A percentile compares a stretch with the other conserved stretches of the same genome.
Conservation (phyloP, 2,888 invertebrate genomes). For the Agriopis aurantiaria region DNA sequence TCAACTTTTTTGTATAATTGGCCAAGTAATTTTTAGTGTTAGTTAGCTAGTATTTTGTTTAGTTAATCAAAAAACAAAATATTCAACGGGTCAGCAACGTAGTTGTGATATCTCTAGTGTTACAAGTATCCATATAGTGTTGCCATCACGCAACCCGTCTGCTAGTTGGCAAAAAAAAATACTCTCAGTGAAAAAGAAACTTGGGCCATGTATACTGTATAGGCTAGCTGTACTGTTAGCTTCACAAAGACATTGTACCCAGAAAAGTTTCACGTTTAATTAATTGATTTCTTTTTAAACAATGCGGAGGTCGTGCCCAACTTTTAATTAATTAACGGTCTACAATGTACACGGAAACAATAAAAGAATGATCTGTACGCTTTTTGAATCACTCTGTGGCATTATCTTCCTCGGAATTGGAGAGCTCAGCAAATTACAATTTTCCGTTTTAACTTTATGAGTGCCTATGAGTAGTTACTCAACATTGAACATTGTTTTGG, state of each 20-base stretch:
- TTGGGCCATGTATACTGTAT: too few species aligned
- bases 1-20: too few species aligned
- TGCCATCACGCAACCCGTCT: too few species aligned
- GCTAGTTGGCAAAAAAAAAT: too few species aligned
- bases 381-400: constrained; percentile 56
- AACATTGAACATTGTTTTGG: constrained; percentile 2
- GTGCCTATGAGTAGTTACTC: constrained; percentile 19
- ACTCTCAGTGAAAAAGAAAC: too few species aligned
- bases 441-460: constrained; percentile 38
- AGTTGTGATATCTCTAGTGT: too few species aligned
- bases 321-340: constrained; percentile 68
- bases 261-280: constrained; percentile 34
- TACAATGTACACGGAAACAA: constrained; percentile 56
- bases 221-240: constrained; percentile 7
- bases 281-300: constrained; percentile 45
- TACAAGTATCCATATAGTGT: too few species aligned
- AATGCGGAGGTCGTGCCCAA: constrained; percentile 50
- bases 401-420: constrained; percentile 58
- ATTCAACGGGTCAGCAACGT: too few species aligned
- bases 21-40: too few species aligned
- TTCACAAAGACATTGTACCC: constrained; percentile 27
- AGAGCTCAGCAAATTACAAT: constrained; percentile 58
- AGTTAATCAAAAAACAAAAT: too few species aligned
- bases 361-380: constrained; percentile 55
- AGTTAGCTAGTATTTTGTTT: too few species aligned